Evolutionary conservation across 2,888 invertebrate genomes (phyloP), one percentile per base, ranked within the genome.

Genomic region (Digitonthophagus gazella): DNA sequence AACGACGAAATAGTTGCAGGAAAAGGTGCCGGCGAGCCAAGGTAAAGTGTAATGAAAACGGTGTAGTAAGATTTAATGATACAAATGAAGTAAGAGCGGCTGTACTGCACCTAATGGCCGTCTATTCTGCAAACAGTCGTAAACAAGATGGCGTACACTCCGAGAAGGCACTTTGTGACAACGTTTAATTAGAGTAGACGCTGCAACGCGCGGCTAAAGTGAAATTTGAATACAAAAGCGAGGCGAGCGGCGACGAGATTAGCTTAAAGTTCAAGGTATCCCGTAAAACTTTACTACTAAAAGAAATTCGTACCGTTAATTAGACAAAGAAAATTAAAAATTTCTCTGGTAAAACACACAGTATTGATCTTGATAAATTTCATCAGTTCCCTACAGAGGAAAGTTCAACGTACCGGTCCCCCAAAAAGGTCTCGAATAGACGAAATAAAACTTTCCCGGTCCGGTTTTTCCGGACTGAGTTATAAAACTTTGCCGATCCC

Each of bases 401-500:
- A 44, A 44, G 28, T 44, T 44, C 28, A 44, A 44, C 28, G 28
- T 44, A 44, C 28, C 11, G 28, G 28, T 6, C 6, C n/a, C 28
- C 61, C 16, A 61, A 61, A 61, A 61, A 20, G 61, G 18, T 20
- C 61, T 20, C 16, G 61, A 61, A 61, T 61, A 61, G 61, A 61
- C 61, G 18, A 61, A 61, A 61, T 61, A 61, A 61, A 61, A 61
- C 61, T 61, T 61, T 61, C 61, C 19, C 61, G 28, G 28, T 44
- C 28, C 28, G 28, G 28, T 44, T 44, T 44, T 44, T 44, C 67
- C 71, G 67, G 71, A 73, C 71, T 67, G 71, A 72, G 73, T 72
- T 72, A 71, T 73, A 73, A 73, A 73, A 73, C 71, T 73, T 73
- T 73, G 73, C 72, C 28, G 28, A 44, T 44, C 28, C 28, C 28